Evolutionary conservation across 2,113 vertebrate genomes (phyloP).

Genomic region (Odontophorus gujanensis): DNA sequence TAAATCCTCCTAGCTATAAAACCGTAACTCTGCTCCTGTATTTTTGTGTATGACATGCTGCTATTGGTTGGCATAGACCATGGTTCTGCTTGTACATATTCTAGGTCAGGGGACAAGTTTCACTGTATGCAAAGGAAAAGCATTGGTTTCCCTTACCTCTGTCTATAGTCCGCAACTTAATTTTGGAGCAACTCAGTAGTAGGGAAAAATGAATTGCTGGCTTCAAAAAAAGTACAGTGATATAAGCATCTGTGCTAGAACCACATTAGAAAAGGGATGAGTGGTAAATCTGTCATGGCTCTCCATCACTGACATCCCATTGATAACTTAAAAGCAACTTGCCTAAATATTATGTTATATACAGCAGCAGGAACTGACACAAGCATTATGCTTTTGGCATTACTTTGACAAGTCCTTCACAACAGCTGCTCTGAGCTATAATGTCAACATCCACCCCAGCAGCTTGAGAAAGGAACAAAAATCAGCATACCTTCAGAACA

Average conservation of each 20-base stretch:
- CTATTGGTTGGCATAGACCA: not conserved
- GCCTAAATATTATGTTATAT: not conserved
- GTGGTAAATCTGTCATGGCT: not conserved
- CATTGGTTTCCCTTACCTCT: not conserved
- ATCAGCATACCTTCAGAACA: not conserved
- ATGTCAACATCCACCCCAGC: not conserved
- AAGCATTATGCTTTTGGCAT: not conserved
- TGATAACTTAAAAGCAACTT: not conserved
- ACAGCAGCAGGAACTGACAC: not conserved
- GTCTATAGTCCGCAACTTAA: not conserved
- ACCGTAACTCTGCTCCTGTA: not conserved
- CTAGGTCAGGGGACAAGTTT: not conserved
- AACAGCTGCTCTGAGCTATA: not conserved
- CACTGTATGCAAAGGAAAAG: not conserved
- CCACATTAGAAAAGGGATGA: not conserved
- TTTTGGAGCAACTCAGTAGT: not conserved
- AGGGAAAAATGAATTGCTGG: not conserved
- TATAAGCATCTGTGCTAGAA: not conserved
- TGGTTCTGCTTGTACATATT: not conserved
- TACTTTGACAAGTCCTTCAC: not conserved
- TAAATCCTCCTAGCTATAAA: not conserved
- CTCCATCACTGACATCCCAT: not conserved
- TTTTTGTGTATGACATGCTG: not conserved
- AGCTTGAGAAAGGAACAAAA: not conserved
- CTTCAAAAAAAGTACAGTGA: not conserved